Base-by-base conservation (phyloP, 2,113 vertebrate genomes). In the Ailurus styani region DNA sequence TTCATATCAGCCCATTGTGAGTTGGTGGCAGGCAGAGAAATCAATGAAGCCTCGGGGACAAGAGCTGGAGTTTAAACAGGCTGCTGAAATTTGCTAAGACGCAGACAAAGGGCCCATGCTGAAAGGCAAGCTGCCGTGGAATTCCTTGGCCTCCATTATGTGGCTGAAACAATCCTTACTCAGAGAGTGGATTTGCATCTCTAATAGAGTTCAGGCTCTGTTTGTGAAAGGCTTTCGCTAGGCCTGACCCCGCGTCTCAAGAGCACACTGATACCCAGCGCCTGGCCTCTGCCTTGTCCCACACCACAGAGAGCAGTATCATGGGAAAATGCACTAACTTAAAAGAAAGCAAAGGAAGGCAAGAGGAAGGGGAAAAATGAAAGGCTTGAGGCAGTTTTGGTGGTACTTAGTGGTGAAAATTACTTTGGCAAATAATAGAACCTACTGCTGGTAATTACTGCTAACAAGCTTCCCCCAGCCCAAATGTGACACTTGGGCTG, bases 101-200 rank as follows among this genome's bases (percentile, higher is more conserved):
- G 14, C 97, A 98, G 99, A 99, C 99, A 99, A 99, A 99, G 98
- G 97, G 93, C 83, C 97, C 77, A 93, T 84, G 95, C 98, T 98
- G 98, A 98, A 99, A 99, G 98, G 98, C 68, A 4, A 96, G 93
- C 98, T 98, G 98, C 98, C 88, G 95, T 98, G 98, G 98, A 99
- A 99, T 99, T 99, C 99, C 98, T 99, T 93, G 60, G 98, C 97
- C 98, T 98, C 99, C 98, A 99, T 99, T 99, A 98, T 99, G 90
- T 72, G 55, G 52, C 96, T 97, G 98, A 98, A 99, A 99, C 99
- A 99, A 99, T 99, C 98, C 98, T 98, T 99, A 99, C 98, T 99
- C 98, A 99, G 98, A 99, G 99, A 99, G 98, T 99, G 99, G 99
- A 99, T 99, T 99, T 99, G 99, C 99, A 99, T 99, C 98, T 98